Evolutionary conservation across 2,113 vertebrate species (phyloP).

Genomic region (Eulemur macaco): DNA sequence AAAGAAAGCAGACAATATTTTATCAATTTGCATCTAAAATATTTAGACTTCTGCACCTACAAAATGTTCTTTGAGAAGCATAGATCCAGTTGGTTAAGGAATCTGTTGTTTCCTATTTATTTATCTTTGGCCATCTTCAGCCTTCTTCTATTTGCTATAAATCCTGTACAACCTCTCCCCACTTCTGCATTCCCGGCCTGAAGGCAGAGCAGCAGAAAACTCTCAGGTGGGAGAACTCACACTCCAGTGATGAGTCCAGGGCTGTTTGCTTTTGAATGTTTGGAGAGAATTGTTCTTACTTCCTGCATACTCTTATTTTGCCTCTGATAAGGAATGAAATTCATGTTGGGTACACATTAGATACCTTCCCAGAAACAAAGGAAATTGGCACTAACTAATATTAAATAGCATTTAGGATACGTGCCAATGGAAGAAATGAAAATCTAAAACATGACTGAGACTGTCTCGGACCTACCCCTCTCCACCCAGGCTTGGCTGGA

Average conservation of each 20-base stretch:
- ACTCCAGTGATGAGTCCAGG: background rate
- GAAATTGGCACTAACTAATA: background rate
- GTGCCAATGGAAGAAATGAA: slow-evolving; percentile 64
- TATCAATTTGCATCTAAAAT: background rate
- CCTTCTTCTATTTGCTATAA: background rate
- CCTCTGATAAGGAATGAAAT: slow-evolving; percentile 20
- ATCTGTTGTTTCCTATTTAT: background rate
- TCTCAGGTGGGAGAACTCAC: background rate
- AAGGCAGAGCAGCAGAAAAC: background rate
- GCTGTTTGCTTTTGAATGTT: background rate
- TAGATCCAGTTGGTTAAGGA: background rate
- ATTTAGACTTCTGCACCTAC: background rate
- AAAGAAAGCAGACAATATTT: background rate
- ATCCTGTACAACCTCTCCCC: background rate
- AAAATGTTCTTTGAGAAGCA: background rate
- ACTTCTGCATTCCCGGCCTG: background rate
- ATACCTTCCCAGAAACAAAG: slow-evolving; percentile 35
- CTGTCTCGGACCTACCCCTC: background rate
- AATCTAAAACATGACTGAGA: slow-evolving; percentile 38
- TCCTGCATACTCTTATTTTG: background rate
- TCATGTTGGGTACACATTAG: background rate
- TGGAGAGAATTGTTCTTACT: background rate
- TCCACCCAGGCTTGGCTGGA: slow-evolving; percentile 43
- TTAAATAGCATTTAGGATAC: slow-evolving; percentile 45
- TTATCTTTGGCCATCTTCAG: background rate